Conservation (phyloP, 2,113 vertebrate species). For the Periophthalmus modestus region DNA sequence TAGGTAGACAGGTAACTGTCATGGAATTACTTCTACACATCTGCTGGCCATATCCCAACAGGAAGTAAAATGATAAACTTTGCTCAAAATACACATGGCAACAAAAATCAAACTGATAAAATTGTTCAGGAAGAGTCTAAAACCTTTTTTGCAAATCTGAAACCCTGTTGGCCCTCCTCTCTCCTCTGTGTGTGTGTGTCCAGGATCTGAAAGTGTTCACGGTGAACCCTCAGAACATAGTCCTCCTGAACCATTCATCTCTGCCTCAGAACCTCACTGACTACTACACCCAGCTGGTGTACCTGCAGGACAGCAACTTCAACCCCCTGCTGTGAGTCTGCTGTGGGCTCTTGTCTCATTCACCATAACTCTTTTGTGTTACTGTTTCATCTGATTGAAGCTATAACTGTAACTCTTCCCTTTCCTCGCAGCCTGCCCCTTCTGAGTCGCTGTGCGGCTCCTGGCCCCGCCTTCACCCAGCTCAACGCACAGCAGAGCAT, state of each 20-base stretch:
- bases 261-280: slow-evolving; percentile 50
- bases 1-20: no score
- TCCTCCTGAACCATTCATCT: slow-evolving; percentile 45
- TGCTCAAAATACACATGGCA: background rate
- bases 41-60: no score
- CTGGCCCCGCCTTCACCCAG: slow-evolving; percentile 54
- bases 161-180: background rate
- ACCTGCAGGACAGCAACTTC: slow-evolving; percentile 64
- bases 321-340: slow-evolving; percentile 68
- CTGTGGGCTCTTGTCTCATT: background rate
- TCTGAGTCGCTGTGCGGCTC: slow-evolving; percentile 54
- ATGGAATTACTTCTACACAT: no score
- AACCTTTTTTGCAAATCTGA: background rate
- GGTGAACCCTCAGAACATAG: slow-evolving; percentile 64
- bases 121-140: background rate
- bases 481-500: slow-evolving; percentile 35
- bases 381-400: background rate
- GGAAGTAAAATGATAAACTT: no score
- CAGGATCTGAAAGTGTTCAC: slow-evolving; percentile 70
- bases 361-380: no score
- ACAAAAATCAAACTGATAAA: no score
- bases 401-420: background rate
- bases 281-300: slow-evolving; percentile 67
- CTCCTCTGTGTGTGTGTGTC: background rate
- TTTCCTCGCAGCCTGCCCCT: slow-evolving; percentile 63